Base-by-base conservation (phyloP, 2,888 invertebrate genomes). In the Seira sanloemensis region DNA sequence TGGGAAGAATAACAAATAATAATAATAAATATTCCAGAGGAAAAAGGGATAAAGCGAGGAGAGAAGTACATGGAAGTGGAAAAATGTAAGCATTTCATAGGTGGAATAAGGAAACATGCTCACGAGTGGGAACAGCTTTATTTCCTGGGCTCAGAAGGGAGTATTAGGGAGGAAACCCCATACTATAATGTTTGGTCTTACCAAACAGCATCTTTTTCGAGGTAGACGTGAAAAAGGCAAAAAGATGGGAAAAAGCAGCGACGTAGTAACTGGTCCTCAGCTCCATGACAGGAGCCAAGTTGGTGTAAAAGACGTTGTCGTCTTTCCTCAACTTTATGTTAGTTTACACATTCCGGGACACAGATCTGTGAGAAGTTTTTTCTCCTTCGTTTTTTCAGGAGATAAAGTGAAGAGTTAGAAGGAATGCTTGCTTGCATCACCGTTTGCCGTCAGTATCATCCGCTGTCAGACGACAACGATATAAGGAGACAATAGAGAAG, bases 241-340 rank as follows among this genome's bases (percentile, higher is more conserved):
- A 50, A 23, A 12, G 24, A 54, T 5, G 26, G 67, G 25, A 19
- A 26, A n/a, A 26, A 2, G 67, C 67, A 50, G 50, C 19, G 75
- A 27, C 18, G 4, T 27, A 25, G 21, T 4, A 18, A 27, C 62
- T 65, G 54, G 62, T 62, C 19, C 62, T 58, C 7, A 16, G 58
- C 16, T 72, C 16, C 27, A 65, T 72, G 80, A 75, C 74, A 81
- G 69, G 80, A 81, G 75, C 69, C 80, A 81, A 75, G 54, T 81
- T 81, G 69, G 80, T 81, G 80, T 81, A 81, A 75, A 80, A 69
- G 75, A 74, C 80, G 80, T 81, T 81, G 80, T 81, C 75, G 68
- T 46, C 75, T 81, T 75, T 81, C 72, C 80, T 79, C 21, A n/a
- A n/a, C n/a, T 73, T 73, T 73, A 74, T 62, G 25, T 18, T 19